phyloP scores from a whole-genome alignment of 2,888 invertebrate species.

The Lasiommata megera region DNA sequence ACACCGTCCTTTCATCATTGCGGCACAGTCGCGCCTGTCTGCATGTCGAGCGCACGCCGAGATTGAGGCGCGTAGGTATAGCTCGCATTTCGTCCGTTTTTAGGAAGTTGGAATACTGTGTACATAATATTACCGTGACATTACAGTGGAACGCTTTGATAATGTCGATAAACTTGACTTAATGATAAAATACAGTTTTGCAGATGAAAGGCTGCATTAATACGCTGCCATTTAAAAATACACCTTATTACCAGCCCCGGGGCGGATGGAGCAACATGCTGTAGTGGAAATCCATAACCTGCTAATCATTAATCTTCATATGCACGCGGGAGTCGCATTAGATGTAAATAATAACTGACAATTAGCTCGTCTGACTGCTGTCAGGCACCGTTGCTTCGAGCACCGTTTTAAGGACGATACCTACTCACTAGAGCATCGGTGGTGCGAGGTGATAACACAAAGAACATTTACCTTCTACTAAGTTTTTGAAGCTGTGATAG shows the following conservation, averaged over 20 bases:
- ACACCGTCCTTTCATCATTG: too few relatives aligned
- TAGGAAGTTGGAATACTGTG: too few relatives aligned
- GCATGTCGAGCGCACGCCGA: too few relatives aligned
- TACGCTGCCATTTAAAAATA: constrained; percentile 25
- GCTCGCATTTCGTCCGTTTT: too few relatives aligned
- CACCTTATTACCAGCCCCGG: constrained; percentile 33
- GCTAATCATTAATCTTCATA: constrained; percentile 55
- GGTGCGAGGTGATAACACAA: too few relatives aligned
- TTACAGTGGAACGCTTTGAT: too few relatives aligned
- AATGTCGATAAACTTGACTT: background rate
- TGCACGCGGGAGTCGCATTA: constrained; percentile 43
- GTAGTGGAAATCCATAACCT: constrained; percentile 48
- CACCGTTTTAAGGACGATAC: background rate
- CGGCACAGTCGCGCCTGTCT: too few relatives aligned
- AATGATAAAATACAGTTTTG: background rate
- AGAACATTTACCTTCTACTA: too few relatives aligned
- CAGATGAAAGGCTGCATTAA: constrained; percentile 7
- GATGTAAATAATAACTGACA: constrained; percentile 50
- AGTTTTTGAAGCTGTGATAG: too few relatives aligned
- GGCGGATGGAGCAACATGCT: constrained; percentile 39
- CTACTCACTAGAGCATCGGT: too few relatives aligned
- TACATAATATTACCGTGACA: too few relatives aligned
- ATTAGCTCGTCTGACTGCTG: constrained; percentile 55
- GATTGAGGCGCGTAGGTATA: too few relatives aligned
- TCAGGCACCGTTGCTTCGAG: constrained; percentile 19